phyloP scores from a whole-genome alignment of 1,140 invertebrate genomes.

The Cydia pomonella region DNA sequence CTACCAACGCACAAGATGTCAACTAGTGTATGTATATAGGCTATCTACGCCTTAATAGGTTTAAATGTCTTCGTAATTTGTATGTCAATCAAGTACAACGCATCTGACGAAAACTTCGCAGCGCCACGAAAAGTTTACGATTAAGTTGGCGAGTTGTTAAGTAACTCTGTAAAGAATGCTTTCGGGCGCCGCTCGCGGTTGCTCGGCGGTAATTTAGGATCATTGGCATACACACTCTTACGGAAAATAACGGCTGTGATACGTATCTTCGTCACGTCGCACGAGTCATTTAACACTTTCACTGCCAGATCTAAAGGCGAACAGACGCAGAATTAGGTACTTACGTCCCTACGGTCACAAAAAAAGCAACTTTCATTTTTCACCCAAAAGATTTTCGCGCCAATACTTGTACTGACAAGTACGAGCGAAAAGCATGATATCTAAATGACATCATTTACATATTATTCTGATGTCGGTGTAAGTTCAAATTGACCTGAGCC shows the following conservation, averaged over 20 bases:
- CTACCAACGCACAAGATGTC: no score
- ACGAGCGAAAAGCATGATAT: no score
- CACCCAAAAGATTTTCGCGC: no score
- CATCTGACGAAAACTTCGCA: conserved; percentile 20
- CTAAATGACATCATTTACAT: no score
- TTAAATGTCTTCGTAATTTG: neutral
- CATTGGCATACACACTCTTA: neutral
- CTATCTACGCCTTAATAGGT: no score
- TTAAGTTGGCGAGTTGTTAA: conserved; percentile 20
- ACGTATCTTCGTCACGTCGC: neutral
- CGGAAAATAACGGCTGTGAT: neutral
- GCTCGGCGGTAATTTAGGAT: neutral
- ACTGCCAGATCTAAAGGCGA: neutral
- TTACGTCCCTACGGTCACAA: neutral
- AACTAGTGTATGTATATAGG: neutral
- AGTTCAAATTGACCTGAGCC: no score
- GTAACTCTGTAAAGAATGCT: conserved; percentile 10
- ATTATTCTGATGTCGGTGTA: no score
- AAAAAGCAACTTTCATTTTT: neutral
- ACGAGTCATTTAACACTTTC: neutral
- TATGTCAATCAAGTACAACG: conserved; percentile 2
- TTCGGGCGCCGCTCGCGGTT: conserved; percentile 2
- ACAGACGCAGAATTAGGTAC: neutral
- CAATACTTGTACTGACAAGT: no score
- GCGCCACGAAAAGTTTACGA: conserved; percentile 3